Evolutionary conservation across 35 echinoderm and acorn worm species (phyloP).

Genomic region (Lytechinus variegatus): DNA sequence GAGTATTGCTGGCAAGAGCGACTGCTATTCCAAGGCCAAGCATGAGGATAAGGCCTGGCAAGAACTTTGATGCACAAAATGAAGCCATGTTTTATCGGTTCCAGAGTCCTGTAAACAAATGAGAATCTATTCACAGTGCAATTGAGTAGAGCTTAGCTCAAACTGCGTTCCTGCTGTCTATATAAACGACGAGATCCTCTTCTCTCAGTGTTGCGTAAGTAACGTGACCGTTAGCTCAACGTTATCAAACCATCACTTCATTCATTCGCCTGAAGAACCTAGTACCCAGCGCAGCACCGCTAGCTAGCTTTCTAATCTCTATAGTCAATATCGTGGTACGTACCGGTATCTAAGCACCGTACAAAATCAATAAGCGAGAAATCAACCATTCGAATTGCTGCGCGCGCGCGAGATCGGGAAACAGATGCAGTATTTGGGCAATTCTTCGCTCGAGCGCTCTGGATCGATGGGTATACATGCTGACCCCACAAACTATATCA

Average conservation of each 20-base stretch:
- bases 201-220: background rate
- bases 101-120: background rate
- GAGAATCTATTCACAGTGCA: background rate
- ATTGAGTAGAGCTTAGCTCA: background rate
- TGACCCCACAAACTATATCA: no score
- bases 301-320: background rate
- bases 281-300: background rate
- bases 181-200: no score
- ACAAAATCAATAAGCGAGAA: background rate
- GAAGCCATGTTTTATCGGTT: background rate
- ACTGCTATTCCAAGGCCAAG: constrained; percentile 26
- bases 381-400: no score
- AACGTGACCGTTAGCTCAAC: background rate
- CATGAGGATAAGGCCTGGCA: background rate
- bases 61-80: constrained; percentile 15
- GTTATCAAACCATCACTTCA: background rate
- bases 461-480: no score
- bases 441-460: no score
- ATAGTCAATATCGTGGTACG: background rate
- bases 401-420: no score
- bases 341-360: background rate
- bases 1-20: background rate
- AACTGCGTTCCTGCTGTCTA: background rate
- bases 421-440: no score
- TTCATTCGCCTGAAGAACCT: background rate